These are phyloP conservation scores for Salarias fasciatus DNA, from an alignment of 2,797 vertebrate genomes.

Conservation along the genomic window DNA sequence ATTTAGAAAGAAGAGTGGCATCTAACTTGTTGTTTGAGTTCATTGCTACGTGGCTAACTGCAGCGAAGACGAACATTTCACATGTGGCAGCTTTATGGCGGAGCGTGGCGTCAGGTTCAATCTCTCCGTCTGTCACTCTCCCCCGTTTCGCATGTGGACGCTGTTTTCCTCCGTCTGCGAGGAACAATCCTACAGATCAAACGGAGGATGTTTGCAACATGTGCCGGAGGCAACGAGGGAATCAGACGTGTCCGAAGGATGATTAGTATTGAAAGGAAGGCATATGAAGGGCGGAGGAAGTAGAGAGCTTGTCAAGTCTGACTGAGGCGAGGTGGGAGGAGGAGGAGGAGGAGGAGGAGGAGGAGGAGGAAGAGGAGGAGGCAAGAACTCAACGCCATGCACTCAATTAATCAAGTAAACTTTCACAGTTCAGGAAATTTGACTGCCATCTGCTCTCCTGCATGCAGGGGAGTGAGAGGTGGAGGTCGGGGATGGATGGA, in stretches of 20 bases:
- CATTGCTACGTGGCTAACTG: conserved; percentile 19
- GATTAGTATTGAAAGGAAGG: conserved; percentile 21
- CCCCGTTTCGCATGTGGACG: conserved; percentile 33
- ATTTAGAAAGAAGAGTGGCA: too few relatives aligned
- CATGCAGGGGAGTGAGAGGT: conserved; percentile 42
- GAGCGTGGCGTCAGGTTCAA: conserved; percentile 26
- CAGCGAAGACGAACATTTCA: conserved; percentile 16
- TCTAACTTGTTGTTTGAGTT: conserved; percentile 1
- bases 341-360: conserved; percentile 18
- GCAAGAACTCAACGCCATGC: conserved; percentile 55
- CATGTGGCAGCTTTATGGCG: conserved; percentile 34
- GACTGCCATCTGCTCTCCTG: conserved; percentile 68
- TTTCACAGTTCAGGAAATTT: conserved; percentile 49
- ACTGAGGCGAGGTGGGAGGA: conserved; percentile 29
- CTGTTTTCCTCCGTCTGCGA: conserved; percentile 43
- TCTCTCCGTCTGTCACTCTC: conserved; percentile 34
- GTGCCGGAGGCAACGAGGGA: conserved; percentile 16
- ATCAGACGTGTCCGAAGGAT: conserved; percentile 26
- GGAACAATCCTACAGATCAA: conserved; percentile 35
- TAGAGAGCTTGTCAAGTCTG: too few relatives aligned
- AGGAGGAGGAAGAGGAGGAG: conserved; percentile 12
- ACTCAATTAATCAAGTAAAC: conserved; percentile 66
- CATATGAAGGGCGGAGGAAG: neutral
- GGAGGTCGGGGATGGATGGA: conserved; percentile 28
- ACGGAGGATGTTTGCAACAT: conserved; percentile 30